Evolutionary conservation across 2,797 vertebrate species (phyloP).

Genomic region (Melanotaenia boesemani): DNA sequence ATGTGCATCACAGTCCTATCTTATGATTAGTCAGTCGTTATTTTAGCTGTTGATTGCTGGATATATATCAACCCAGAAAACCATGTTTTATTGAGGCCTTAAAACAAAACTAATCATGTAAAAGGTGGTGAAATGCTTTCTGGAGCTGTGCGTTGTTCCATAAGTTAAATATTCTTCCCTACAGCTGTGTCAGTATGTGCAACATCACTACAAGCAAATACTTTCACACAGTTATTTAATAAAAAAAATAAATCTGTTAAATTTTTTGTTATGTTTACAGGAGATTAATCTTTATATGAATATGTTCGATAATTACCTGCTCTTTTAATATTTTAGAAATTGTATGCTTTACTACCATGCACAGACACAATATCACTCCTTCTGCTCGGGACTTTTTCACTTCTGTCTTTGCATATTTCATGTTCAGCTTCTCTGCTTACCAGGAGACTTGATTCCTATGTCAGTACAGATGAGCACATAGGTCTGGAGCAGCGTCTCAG

Average conservation of each 20-base stretch:
- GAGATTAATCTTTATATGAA: background rate
- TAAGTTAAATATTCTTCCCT: background rate
- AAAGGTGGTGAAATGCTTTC: too few species aligned
- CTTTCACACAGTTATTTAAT: background rate
- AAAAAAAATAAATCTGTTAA: background rate
- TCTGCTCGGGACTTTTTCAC: background rate
- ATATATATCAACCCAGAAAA: background rate
- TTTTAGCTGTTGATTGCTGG: background rate
- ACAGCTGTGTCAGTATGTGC: background rate
- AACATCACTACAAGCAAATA: background rate
- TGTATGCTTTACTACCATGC: background rate
- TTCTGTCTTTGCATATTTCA: background rate
- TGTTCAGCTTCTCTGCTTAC: constrained; percentile 57
- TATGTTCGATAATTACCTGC: background rate
- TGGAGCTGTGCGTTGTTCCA: background rate
- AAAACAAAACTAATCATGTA: too few species aligned
- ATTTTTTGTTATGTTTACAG: background rate
- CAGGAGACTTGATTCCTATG: constrained; percentile 81
- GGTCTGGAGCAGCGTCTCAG: constrained; percentile 87
- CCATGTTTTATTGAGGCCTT: background rate
- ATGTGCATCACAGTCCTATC: background rate
- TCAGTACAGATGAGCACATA: constrained; percentile 84
- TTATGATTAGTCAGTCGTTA: background rate
- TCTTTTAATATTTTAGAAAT: background rate
- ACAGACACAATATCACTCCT: background rate